Base-by-base conservation (phyloP, 2,797 vertebrate species). In the Phataginus tetradactyla region DNA sequence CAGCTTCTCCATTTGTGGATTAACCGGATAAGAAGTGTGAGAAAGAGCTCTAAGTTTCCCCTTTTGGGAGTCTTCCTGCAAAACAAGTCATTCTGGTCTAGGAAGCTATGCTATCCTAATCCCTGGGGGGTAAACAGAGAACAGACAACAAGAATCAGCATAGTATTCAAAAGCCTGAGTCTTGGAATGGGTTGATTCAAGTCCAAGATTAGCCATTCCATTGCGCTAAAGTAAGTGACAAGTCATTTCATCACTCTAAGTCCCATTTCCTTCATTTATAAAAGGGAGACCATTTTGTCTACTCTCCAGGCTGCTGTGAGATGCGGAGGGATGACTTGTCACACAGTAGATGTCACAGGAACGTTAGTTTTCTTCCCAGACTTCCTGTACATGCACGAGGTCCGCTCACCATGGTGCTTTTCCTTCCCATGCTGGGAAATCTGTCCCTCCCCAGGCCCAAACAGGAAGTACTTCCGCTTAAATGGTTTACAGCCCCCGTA, bases 41-140 rank as follows among this genome's bases (percentile, higher is more conserved):
- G 86, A 80, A 83, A 86, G 34, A 84, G 13, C 53, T 86, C 37
- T 20, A 25, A 34, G 45, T 92, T 71, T 72, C 39, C 29, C 14
- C n/a, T 78, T 66, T 64, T 1, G 45, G 42, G 23, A 90, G 14
- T 25, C 45, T 95, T 92, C 81, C 53, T 83, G 10, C 5, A 17
- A 90, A 96, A 57, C 45, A 29, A 77, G 94, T 69, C 69, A 61
- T 83, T 96, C 92, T 91, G 59, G 79, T 89, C 27, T 53, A 53
- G 42, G 63, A 68, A 74, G n/a, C 42, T 61, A 1, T 25, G 10
- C 21, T 34, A 20, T 64, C 14, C 27, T 34, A 6, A 27, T 91
- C 29, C 32, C 42, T 2, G 23, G 21, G 3, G 32, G 2, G 3
- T 14, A 45, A 10, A 21, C 34, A 57, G 83, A 85, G 25, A 64